Evolutionary conservation across 2,888 invertebrate genomes (phyloP).

Genomic region (Pycnomerus fuliginosus): DNA sequence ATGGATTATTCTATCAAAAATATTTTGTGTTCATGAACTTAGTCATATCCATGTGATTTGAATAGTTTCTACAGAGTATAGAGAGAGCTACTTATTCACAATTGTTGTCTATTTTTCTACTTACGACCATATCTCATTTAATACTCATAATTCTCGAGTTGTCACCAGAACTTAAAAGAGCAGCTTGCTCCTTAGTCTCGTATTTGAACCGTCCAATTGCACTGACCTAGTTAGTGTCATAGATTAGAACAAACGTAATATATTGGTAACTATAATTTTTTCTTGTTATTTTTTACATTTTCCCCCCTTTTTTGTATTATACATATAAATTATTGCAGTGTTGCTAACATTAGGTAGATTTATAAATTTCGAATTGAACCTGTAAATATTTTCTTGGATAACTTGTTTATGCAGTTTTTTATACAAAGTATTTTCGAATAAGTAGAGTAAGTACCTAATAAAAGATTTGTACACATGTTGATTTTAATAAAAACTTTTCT

Average conservation of each 20-base stretch:
- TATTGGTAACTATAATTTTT: conserved; percentile 22
- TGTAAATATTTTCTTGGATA: conserved; percentile 6
- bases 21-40: conserved; percentile 16
- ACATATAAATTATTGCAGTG: conserved; percentile 17
- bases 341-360: no score
- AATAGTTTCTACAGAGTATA: no score
- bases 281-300: conserved; percentile 17
- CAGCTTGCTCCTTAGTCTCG: conserved; percentile 42
- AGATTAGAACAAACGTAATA: conserved; percentile 35
- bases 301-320: conserved; percentile 16
- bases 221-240: conserved; percentile 43
- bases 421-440: no score
- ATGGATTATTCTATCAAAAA: no score
- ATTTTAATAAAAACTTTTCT: conserved; percentile 43
- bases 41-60: conserved; percentile 1
- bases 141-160: conserved; percentile 17
- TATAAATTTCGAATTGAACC: no score
- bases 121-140: conserved; percentile 17
- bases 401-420: no score
- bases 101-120: conserved; percentile 19
- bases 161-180: conserved; percentile 9
- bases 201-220: conserved; percentile 48
- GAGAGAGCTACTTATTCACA: conserved; percentile 12
- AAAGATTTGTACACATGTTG: conserved; percentile 45
- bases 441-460: neutral